Evolutionary conservation across 1,140 invertebrate species (phyloP), one percentile per base, ranked within the genome.

Genomic region (Rhyacophila brunnea): DNA sequence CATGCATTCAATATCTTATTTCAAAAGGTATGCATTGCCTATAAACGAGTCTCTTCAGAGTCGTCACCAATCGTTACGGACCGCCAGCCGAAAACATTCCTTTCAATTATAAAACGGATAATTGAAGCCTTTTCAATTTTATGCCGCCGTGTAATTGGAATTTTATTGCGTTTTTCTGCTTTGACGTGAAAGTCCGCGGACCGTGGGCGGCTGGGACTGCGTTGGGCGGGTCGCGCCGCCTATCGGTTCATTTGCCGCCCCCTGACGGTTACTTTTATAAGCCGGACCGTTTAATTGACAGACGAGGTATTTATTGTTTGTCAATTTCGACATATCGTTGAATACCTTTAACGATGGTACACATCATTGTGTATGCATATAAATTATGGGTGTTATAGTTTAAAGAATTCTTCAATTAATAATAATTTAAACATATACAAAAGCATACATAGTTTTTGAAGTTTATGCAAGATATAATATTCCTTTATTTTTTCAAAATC

Each of bases 51-150:
- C 15, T 4, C 4, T 40, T 13, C 3, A 13, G 4, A 13, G 15
- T 13, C 5, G 11, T 15, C 38, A 40, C n/a, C 6, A 35, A 35
- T 35, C 14, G 6, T 59, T 34, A 5, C 36, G 17, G 20, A 42
- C 14, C 10, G 17, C 43, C 42, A 23, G 23, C 14, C 34, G 14
- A 38, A 34, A 18, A 48, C 54, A 58, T 50, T 43, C 61, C 56
- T 55, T 56, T 40, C 51, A 60, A 60, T 63, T 59, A 58, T 20
- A 54, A 11, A 43, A 38, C 18, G 50, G 55, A 59, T 63, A 64
- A 64, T 64, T 64, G 62, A 60, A 64, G 45, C 52, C 62, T 51
- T 50, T 62, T 53, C 60, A 55, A 49, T 60, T 57, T 64, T 36
- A 48, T 42, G 10, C 42, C 45, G 51, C 23, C 50, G 35, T 43